Base-by-base conservation (phyloP, 2,797 vertebrate genomes). In the Anisognathus igniventris region DNA sequence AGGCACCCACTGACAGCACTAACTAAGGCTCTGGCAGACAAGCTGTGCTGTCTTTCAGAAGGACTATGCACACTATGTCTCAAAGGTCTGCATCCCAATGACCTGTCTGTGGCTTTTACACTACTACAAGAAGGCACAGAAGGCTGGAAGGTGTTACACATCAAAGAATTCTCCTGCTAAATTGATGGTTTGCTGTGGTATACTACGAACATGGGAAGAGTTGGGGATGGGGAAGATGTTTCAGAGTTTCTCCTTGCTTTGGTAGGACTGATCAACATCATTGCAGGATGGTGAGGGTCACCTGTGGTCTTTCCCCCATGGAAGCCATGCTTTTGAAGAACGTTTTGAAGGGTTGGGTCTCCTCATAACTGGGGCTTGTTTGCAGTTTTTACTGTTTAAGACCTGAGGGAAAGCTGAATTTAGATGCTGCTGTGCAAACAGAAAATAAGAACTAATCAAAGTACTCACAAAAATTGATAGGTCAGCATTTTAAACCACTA, bases 151-250 rank as follows among this genome's bases (percentile, higher is more conserved):
- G 57, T 92, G 25, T 95, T 94, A 92, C 70, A 72, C 28, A 25
- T 80, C 1, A 0, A 78, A 70, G 95, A 89, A 93, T 93, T 88
- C 78, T 88, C 56, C 74, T 72, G 67, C 57, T 94, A 91, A 96
- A 90, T 19, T 70, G 80, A 78, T 64, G 89, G 74, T 93, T 97
- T 95, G 81, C 91, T 89, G 86, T 93, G 78, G 70, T 86, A 62
- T 58, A 10, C 81, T 70, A 25, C 44, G 72, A 95, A 94, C 30
- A n/a, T 23, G 23, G 30, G 66, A 91, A 54, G 79, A 24, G 57
- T n/a, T 73, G 67, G 24, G 61, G 31, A 72, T 42, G 45, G 22
- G 83, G 62, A 90, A 28, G 39, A 47, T 21, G 45, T 39, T 7
- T 16, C 62, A 47, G 60, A 31, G 35, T 57, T 78, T 86, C 83